These are phyloP conservation scores for Vimba vimba DNA, from an alignment of 2,113 vertebrate genomes.

Conservation along the genomic window DNA sequence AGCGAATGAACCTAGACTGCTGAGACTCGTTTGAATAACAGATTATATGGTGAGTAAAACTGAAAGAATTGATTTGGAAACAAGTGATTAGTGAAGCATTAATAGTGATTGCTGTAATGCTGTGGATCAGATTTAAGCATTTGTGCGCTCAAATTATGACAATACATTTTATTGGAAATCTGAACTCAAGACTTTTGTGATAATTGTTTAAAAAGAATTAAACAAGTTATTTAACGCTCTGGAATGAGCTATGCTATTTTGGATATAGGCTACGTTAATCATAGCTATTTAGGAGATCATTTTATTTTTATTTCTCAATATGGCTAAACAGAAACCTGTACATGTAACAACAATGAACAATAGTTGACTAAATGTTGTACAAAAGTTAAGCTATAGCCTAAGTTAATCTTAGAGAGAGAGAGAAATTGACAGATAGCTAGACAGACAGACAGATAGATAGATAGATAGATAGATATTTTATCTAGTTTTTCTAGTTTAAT, in stretches of 20 bases:
- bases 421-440: too few species aligned
- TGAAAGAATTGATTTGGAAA: not conserved
- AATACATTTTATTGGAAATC: not conserved
- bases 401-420: too few species aligned
- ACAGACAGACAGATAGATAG: too few species aligned
- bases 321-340: too few species aligned
- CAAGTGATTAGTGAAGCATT: not conserved
- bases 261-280: not conserved
- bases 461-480: too few species aligned
- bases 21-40: not conserved
- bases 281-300: not conserved
- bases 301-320: not conserved
- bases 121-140: not conserved
- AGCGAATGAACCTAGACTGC: not conserved
- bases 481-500: too few species aligned
- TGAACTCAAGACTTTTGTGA: not conserved
- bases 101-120: not conserved
- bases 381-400: too few species aligned
- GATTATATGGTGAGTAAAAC: not conserved
- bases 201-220: not conserved
- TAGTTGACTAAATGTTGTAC: too few species aligned
- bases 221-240: not conserved
- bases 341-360: too few species aligned
- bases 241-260: not conserved
- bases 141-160: not conserved